These are phyloP conservation scores for Elgaria multicarinata DNA, from an alignment of 2,113 vertebrate genomes.

Conservation along the genomic window DNA sequence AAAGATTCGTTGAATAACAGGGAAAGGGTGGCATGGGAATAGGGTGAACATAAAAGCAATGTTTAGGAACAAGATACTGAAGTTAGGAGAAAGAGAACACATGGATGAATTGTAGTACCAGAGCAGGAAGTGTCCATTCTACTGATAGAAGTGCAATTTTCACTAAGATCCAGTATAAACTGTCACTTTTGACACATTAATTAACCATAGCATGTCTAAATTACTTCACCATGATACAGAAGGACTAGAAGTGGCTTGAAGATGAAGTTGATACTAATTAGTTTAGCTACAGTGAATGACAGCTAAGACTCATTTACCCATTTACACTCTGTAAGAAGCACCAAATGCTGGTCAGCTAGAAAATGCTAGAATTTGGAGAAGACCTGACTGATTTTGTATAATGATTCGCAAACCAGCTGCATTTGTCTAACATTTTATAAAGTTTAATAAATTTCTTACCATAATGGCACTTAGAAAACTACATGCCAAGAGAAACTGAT, in stretches of 20 bases:
- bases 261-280: constrained; percentile 7
- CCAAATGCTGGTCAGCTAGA: neutral
- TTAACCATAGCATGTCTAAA: constrained; percentile 21
- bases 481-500: neutral
- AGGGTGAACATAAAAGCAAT: neutral
- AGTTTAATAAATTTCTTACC: neutral
- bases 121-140: neutral
- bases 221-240: constrained; percentile 10
- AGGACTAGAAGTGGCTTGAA: neutral
- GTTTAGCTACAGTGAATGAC: constrained; percentile 1
- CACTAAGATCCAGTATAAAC: neutral
- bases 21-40: neutral
- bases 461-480: neutral
- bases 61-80: neutral
- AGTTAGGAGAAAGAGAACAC: neutral
- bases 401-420: neutral
- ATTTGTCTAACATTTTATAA: neutral
- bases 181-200: constrained; percentile 11
- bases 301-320: neutral
- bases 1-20: neutral
- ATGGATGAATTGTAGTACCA: neutral
- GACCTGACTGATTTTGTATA: neutral
- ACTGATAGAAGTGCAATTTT: neutral
- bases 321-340: neutral
- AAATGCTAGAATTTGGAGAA: neutral